Percentiles rank a stretch among this genome's conserved stretches.
Evolutionary conservation across 2,113 vertebrate species (phyloP).

Genomic region (Pionites leucogaster): DNA sequence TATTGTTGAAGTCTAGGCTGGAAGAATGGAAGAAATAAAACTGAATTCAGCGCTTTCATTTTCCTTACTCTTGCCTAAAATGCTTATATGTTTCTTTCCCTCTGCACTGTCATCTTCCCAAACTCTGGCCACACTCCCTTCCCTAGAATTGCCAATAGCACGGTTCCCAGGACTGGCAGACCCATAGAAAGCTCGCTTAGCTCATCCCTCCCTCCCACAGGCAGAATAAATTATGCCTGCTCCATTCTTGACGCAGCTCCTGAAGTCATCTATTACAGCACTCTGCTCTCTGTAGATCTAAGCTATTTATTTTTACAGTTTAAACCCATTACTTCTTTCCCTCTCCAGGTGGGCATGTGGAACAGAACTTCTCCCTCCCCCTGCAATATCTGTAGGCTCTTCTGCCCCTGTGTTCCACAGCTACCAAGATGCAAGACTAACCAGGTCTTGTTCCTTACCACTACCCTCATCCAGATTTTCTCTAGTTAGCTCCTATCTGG

Average conservation of each 20-base stretch:
- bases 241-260: not conserved
- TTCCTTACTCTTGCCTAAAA: not conserved
- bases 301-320: not conserved
- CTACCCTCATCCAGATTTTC: not conserved
- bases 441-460: fast-evolving
- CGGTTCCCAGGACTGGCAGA: not conserved
- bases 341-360: fast-evolving
- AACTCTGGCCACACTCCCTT: fast-evolving
- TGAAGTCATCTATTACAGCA: not conserved
- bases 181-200: fast-evolving
- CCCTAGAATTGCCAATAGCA: not conserved
- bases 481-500: not conserved
- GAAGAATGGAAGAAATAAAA: not conserved
- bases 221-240: not conserved
- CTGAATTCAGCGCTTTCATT: not conserved
- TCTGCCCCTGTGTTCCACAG: not conserved
- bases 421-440: fast-evolving
- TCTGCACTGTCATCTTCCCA: not conserved
- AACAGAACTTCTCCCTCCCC: not conserved
- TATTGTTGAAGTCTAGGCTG: not conserved
- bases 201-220: not conserved
- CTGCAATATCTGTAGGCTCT: not conserved
- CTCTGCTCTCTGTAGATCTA: not conserved
- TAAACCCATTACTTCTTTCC: not conserved
- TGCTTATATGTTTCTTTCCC: not conserved